These are phyloP conservation scores for Melierax canorus DNA, from an alignment of 2,113 vertebrate genomes.

Conservation along the genomic window DNA sequence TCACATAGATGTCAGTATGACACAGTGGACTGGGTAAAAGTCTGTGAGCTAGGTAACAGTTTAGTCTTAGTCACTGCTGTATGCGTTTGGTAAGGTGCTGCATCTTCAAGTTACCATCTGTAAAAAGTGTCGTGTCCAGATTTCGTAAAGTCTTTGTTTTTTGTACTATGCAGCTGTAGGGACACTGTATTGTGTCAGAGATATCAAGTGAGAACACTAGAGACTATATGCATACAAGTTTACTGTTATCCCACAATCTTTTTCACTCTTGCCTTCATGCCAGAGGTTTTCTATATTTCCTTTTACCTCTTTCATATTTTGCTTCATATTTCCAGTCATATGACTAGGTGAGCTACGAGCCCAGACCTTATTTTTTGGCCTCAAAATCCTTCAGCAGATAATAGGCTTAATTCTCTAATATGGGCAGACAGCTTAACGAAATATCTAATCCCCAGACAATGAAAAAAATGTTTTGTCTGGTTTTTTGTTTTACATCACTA, in stretches of 20 bases:
- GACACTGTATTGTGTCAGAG: neutral
- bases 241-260: neutral
- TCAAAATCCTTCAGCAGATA: constrained; percentile 23
- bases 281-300: neutral
- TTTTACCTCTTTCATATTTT: neutral
- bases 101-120: neutral
- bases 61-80: neutral
- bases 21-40: neutral
- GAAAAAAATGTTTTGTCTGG: neutral
- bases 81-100: neutral
- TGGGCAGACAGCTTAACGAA: constrained; percentile 41
- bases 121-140: neutral
- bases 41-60: neutral
- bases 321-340: neutral
- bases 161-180: neutral
- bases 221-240: neutral
- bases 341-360: neutral
- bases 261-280: neutral
- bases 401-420: constrained; percentile 45
- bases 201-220: neutral
- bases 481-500: neutral
- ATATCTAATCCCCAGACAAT: constrained; percentile 26
- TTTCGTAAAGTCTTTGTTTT: neutral
- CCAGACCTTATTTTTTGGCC: neutral
- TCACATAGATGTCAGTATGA: accelerated